Base-by-base conservation (phyloP, 2,888 invertebrate genomes). In the Cataglyphis altisquamis region DNA sequence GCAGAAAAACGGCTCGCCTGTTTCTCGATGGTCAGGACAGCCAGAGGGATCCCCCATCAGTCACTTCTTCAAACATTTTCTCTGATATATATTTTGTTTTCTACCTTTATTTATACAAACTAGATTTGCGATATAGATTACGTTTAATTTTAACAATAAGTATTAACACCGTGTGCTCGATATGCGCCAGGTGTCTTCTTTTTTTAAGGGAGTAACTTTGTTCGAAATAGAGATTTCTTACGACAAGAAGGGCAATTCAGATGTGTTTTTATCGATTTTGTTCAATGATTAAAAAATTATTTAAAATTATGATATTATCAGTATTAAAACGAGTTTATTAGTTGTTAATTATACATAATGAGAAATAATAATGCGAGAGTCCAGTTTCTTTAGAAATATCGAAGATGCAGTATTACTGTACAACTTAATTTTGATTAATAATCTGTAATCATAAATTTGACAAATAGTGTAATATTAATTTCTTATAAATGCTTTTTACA, bases 71-170 rank as follows among this genome's bases (percentile, higher is more conserved):
- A 80, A 85, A 39, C 87, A 68, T 84, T 89, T 88, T 87, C 82
- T 90, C 84, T 75, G 80, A 18, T 62, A n/a, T 62, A 80, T 32
- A 86, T 60, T 86, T 88, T 77, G 83, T 87, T 82, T 87, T 89
- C 80, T 89, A 85, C 83, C 48, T 82, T 88, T 89, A 88, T 88
- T 86, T 87, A 84, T 84, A 67, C 83, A 78, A 68, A 66, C 62
- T 88, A 89, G 57, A 72, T 63, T 12, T n/a, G 70, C 82, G 78
- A 74, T 84, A 74, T 84, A 84, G 74, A 36, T 80, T 85, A 88
- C 81, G 77, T 64, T 60, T 89, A 89, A 86, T 32, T 72, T 32
- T 89, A 89, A 41, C 0, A 9, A 9, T 41, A 48, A 89, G 89
- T 89, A 88, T 89, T 89, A 89, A 83, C 62, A 39, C 45, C 32